Percentiles rank a stretch among this genome's conserved stretches.
These are phyloP conservation scores for Cephus runcator DNA, from an alignment of 2,888 invertebrate species.

Conservation along the genomic window DNA sequence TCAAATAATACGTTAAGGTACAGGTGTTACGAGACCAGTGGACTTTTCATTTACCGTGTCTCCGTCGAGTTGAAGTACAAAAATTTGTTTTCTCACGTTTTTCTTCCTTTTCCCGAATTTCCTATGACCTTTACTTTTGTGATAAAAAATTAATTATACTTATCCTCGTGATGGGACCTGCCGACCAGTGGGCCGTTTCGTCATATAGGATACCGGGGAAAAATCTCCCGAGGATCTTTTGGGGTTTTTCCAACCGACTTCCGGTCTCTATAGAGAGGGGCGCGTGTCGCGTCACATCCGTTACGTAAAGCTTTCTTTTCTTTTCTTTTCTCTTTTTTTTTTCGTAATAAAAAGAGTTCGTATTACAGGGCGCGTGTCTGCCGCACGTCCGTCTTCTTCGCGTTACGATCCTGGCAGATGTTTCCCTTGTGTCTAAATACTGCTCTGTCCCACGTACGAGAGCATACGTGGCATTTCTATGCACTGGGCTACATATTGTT, in stretches of 20 bases:
- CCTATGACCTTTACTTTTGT: background rate
- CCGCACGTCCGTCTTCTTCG: slow-evolving; percentile 22
- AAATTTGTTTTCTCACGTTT: background rate
- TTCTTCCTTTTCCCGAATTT: background rate
- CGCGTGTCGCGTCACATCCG: slow-evolving; percentile 44
- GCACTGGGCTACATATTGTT: background rate
- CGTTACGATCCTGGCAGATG: slow-evolving; percentile 39
- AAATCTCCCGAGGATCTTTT: background rate
- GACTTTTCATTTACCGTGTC: background rate
- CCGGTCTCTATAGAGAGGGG: slow-evolving; percentile 37
- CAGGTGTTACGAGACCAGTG: background rate
- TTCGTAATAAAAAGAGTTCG: slow-evolving; percentile 39
- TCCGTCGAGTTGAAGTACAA: background rate
- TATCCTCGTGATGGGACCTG: background rate
- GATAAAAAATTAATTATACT: background rate
- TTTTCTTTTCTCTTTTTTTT: slow-evolving; percentile 15
- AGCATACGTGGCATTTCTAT: background rate
- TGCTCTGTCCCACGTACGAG: background rate
- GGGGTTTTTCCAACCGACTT: slow-evolving; percentile 36
- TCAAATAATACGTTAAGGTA: background rate
- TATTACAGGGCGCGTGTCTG: slow-evolving; percentile 49
- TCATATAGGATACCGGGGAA: background rate
- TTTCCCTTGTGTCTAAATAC: background rate
- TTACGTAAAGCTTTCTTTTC: slow-evolving; percentile 46
- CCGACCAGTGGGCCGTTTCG: background rate